Base-by-base conservation (phyloP, 2,113 vertebrate genomes). In the Coptodon bakossiorum region DNA sequence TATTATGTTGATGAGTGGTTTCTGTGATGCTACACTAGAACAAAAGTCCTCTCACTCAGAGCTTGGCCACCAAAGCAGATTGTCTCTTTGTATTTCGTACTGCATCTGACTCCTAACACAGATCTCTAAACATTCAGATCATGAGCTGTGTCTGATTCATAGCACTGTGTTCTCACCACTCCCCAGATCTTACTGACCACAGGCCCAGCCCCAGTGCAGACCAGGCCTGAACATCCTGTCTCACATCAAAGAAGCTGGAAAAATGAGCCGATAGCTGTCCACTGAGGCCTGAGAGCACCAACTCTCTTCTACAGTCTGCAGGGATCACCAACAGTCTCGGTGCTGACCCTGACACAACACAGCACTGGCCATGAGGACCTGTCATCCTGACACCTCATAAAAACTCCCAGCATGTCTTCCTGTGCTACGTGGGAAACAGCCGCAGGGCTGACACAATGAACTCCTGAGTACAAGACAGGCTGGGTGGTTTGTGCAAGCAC, bases 331-430 rank as follows among this genome's bases (percentile, higher is more conserved):
- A 81, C 45, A 59, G 43, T 82, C 83, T 81, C 31, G 3, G 80
- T 17, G 63, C 79, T 85, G 84, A 90, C 71, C 61, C 85, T 57
- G 84, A 89, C 90, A 92, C 81, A 89, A 88, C 82, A 86, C 68
- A 56, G 40, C 9, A 56, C 24, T 81, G 71, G 88, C 84, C 84
- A 83, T 91, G 68, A 59, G 36, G 91, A 93, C 87, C 82, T 88
- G 81, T 95, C 92, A 92, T 80, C 73, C 84, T 82, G 85, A 92
- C 89, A 88, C 90, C 86, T 94, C 91, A 66, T 91, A 88, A 94
- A 78, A 92, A 86, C 86, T 84, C 84, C 86, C 80, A 89, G 81
- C 86, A 90, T 13, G 54, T 17, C 81, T 87, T 83, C 45, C 85
- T 34, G 83, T 12, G 12, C 56, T 82, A 43, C 89, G 80, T 91